Base-by-base conservation (phyloP, 2,797 vertebrate genomes). In the Megalops cyprinoides region DNA sequence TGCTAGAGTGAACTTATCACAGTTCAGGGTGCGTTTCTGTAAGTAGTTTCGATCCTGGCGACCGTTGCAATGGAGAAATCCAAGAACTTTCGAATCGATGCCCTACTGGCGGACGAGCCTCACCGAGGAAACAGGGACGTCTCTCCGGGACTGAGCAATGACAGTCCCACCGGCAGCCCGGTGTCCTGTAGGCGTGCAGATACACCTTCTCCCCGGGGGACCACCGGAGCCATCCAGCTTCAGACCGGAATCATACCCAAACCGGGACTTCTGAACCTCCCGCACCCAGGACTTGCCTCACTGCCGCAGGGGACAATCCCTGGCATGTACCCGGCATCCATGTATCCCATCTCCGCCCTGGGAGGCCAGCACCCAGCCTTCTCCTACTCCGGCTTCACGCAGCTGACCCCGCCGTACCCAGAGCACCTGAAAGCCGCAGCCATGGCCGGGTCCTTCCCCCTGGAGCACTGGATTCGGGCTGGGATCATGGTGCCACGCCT, bases 21-120 rank as follows among this genome's bases (percentile, higher is more conserved):
- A 44, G 69, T 44, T 2, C 44, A 39, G n/a, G 23, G 10, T 1
- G n/a, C 39, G 39, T 28, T 48, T 48, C 49, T 23, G n/a, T 31
- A 31, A 7, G 14, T 48, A 74, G 46, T 49, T 74, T 53, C 56
- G 51, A 53, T 20, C 74, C 18, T 55, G 46, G 49, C 77, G 34
- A 42, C 62, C 48, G 14, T 25, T 9, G 46, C 85, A 51, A 91
- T 96, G 94, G 95, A 96, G 81, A 97, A 96, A 86, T 96, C 96
- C n/a, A 94, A 94, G 82, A 97, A 95, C 92, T 97, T 98, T 89
- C 90, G 95, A 65, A 98, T 97, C 78, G 97, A 98, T 69, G 96
- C 97, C 65, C 93, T 98, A 0, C 86, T 98, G 86, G 96, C 96
- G 3, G 95, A 95, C 42, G 93, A 93, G 81, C 89, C 88, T 0